Evolutionary conservation across 2,797 vertebrate species (phyloP).

Genomic region (Falco columbarius): DNA sequence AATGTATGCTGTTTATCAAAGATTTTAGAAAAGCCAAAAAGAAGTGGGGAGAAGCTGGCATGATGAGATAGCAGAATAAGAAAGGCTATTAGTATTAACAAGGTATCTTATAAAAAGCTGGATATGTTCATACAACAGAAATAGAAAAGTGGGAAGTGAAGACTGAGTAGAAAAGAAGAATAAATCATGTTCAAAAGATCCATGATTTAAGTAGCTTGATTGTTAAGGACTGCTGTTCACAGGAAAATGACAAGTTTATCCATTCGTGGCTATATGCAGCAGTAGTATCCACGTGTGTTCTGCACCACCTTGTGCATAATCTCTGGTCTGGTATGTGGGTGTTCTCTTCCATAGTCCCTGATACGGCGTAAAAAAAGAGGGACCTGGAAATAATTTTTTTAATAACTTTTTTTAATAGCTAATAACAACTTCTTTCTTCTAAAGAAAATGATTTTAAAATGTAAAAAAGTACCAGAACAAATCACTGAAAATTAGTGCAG

Average conservation of each 20-base stretch:
- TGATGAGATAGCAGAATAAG: not conserved
- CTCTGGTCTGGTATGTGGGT: not conserved
- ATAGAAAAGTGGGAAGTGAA: not conserved
- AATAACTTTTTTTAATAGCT: not conserved
- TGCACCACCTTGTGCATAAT: not conserved
- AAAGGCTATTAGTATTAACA: not conserved
- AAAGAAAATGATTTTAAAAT: not conserved
- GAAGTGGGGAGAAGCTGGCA: not conserved
- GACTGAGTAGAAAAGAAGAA: not conserved
- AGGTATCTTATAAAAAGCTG: not conserved
- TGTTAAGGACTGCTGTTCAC: not conserved
- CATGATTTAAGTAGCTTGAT: not conserved
- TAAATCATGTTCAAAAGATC: not conserved
- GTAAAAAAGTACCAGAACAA: not conserved
- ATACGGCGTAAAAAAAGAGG: not conserved
- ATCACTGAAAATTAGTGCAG: not conserved
- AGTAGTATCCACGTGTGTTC: not conserved
- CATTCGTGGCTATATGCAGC: not conserved
- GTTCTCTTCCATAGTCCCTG: not conserved
- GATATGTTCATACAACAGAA: not conserved
- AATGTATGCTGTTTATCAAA: not conserved
- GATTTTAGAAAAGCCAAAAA: not conserved
- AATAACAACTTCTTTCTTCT: not conserved
- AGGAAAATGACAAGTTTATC: not conserved
- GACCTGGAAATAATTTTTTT: not conserved